These are phyloP conservation scores for Isurus oxyrinchus DNA, from an alignment of 2,113 vertebrate species.

Conservation along the genomic window DNA sequence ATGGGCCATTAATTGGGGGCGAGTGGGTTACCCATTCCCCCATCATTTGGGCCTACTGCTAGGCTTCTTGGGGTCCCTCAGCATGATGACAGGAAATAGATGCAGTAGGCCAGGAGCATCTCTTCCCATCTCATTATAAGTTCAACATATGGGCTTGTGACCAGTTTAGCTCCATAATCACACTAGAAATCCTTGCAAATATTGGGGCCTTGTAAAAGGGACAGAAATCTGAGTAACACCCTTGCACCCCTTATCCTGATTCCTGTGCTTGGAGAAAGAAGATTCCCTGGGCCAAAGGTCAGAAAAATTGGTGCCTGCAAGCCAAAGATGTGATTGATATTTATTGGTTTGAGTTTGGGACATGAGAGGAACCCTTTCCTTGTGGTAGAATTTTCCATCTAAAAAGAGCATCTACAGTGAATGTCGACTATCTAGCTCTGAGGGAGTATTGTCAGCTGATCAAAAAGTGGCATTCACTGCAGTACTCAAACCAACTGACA, in stretches of 20 bases:
- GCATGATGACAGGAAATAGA: too few relatives aligned
- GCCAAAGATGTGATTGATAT: background rate
- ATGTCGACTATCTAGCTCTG: background rate
- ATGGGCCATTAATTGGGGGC: too few relatives aligned
- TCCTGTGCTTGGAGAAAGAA: background rate
- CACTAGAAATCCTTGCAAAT: background rate
- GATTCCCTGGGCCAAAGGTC: background rate
- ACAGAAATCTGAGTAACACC: background rate
- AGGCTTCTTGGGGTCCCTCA: too few relatives aligned
- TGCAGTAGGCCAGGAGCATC: too few relatives aligned
- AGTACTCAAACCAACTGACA: background rate
- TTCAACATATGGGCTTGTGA: background rate
- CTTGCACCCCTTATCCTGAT: background rate
- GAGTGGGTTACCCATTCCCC: too few relatives aligned
- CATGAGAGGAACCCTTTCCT: background rate
- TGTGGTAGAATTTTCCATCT: background rate
- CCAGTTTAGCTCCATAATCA: background rate
- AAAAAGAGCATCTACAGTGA: background rate
- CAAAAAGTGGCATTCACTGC: background rate
- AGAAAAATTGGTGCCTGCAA: too few relatives aligned
- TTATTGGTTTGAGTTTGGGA: background rate
- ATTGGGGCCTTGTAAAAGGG: background rate
- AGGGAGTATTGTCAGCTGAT: background rate
- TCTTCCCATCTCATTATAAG: background rate
- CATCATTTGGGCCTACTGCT: too few relatives aligned